Percentiles rank a stretch among this genome's conserved stretches.
phyloP scores from a whole-genome alignment of 2,888 invertebrate species.

The Cloeon dipterum region DNA sequence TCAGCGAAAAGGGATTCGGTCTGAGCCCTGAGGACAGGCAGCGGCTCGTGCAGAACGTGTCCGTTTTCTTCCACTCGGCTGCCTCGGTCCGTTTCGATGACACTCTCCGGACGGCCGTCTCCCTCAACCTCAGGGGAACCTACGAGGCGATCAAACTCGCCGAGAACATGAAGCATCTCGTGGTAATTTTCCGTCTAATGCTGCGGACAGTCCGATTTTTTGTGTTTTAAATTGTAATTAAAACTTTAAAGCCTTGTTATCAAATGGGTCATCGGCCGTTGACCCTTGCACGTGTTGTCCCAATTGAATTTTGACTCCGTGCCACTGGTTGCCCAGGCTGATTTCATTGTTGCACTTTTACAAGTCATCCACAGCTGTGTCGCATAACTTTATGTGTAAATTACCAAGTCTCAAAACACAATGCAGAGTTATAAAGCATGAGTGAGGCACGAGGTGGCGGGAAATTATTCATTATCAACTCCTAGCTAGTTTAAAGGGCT shows the following conservation, averaged over 20 bases:
- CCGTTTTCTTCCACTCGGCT: conserved; percentile 4
- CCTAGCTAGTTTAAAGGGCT: too few relatives aligned
- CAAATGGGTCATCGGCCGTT: too few relatives aligned
- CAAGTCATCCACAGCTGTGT: not conserved
- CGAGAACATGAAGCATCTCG: conserved; percentile 2
- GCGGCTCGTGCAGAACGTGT: not conserved
- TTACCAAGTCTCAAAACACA: too few relatives aligned
- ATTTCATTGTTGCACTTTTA: not conserved
- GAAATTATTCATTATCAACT: too few relatives aligned
- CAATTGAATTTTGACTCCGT: too few relatives aligned
- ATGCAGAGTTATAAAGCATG: too few relatives aligned
- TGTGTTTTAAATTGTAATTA: too few relatives aligned
- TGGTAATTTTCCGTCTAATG: not conserved
- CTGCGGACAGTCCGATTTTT: too few relatives aligned
- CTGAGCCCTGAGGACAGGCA: not conserved
- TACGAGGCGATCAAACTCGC: conserved; percentile 1
- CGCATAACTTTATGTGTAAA: too few relatives aligned
- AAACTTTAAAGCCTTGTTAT: too few relatives aligned
- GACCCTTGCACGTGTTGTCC: too few relatives aligned
- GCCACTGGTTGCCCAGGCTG: not conserved
- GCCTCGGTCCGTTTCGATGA: conserved; percentile 5
- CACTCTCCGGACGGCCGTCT: conserved; percentile 3
- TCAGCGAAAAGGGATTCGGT: conserved; percentile 2
- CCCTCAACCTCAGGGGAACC: conserved; percentile 3
- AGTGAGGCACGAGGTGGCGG: too few relatives aligned